Conservation (phyloP, 2,888 invertebrate species). For the Agrochola circellaris region DNA sequence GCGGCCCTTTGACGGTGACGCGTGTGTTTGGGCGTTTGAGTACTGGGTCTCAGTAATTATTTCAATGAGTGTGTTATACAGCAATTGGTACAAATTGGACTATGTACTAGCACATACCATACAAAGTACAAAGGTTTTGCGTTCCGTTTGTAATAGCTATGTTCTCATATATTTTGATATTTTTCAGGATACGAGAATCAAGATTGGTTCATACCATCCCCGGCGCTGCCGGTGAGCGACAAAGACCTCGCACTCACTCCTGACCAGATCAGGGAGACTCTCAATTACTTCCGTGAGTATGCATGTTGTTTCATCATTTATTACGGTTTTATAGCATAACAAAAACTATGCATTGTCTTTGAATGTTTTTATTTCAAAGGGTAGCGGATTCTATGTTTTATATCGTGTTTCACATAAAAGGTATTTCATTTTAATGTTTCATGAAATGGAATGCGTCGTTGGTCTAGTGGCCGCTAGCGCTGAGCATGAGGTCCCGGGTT, state of each 20-base stretch:
- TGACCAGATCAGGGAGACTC: slow-evolving; percentile 98
- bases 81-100: slow-evolving; percentile 46
- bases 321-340: not conserved
- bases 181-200: slow-evolving; percentile 96
- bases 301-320: slow-evolving; percentile 9
- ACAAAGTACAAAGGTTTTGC: slow-evolving; percentile 16
- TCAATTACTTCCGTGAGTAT: slow-evolving; percentile 99
- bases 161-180: slow-evolving; percentile 40
- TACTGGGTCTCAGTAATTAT: slow-evolving; percentile 63
- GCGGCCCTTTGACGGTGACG: slow-evolving; percentile 22
- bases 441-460: not conserved
- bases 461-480: not conserved
- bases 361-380: slow-evolving; percentile 12
- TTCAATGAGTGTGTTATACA: slow-evolving; percentile 51
- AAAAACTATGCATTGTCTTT: slow-evolving; percentile 31
- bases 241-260: slow-evolving; percentile 95
- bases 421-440: slow-evolving; percentile 2
- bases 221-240: slow-evolving; percentile 94
- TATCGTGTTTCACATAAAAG: not conserved
- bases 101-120: slow-evolving; percentile 12
- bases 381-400: not conserved
- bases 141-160: not conserved
- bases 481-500: not conserved
- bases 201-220: slow-evolving; percentile 98
- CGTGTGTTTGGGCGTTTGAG: slow-evolving; percentile 29